phyloP scores from a whole-genome alignment of 2,888 invertebrate genomes.

The Meta bourneti region DNA sequence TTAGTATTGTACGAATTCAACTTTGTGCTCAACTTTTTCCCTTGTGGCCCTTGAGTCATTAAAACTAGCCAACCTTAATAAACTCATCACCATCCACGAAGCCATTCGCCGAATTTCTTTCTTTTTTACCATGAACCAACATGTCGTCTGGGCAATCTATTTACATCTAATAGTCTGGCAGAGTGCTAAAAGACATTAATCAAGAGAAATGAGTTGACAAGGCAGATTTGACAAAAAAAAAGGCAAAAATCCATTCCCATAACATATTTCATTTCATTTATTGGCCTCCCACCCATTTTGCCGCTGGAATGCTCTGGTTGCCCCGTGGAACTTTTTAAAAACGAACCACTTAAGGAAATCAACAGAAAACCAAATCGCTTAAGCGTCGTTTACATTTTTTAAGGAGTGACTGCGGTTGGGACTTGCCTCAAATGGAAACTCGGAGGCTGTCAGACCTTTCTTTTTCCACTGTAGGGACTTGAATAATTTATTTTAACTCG shows the following conservation, averaged over 20 bases:
- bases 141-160: neutral
- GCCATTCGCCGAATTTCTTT: neutral
- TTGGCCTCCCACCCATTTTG: neutral
- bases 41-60: no score
- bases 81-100: no score
- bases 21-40: no score
- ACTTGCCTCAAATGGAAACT: constrained; percentile 10
- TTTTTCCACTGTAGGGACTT: neutral
- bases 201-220: neutral
- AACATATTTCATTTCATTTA: constrained; percentile 3
- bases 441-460: neutral
- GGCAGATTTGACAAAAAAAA: neutral
- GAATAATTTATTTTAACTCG: constrained; percentile 36
- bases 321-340: neutral
- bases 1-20: no score
- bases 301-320: neutral
- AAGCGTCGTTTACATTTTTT: constrained; percentile 20
- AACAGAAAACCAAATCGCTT: constrained; percentile 2
- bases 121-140: neutral
- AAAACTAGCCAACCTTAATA: no score
- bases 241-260: neutral
- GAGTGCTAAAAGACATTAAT: neutral
- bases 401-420: constrained; percentile 11
- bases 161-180: neutral
- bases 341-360: constrained; percentile 31